Conservation (phyloP, 2,113 vertebrate species). For the Chelonoidis abingdonii region DNA sequence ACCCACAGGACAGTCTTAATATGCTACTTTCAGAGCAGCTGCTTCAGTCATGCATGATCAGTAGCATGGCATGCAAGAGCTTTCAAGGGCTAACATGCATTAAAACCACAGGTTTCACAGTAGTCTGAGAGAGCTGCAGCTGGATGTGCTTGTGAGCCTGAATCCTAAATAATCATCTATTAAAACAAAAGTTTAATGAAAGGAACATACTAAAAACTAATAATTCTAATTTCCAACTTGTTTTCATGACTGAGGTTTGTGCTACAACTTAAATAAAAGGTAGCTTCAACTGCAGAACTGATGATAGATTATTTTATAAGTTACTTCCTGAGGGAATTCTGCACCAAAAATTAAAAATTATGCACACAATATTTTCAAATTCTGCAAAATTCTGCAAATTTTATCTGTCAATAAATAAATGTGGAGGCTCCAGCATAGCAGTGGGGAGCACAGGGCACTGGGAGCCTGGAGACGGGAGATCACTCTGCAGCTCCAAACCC, state of each 20-base stretch:
- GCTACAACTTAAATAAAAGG: not conserved
- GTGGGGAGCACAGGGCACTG: no score
- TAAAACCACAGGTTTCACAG: not conserved
- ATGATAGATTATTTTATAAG: not conserved
- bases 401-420: no score
- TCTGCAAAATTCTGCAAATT: no score
- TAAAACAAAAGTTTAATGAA: not conserved
- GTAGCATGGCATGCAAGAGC: not conserved
- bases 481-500: no score
- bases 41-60: not conserved
- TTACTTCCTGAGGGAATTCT: no score
- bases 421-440: no score
- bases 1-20: not conserved
- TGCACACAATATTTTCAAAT: no score
- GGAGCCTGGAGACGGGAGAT: no score
- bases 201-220: not conserved
- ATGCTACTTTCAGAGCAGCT: not conserved
- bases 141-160: not conserved
- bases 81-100: conserved; percentile 3
- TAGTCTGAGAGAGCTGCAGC: not conserved
- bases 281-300: not conserved
- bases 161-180: not conserved
- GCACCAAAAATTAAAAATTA: no score
- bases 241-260: not conserved
- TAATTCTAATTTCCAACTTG: not conserved